Conservation (phyloP, 2,797 vertebrate genomes). For the Chlorospingus semifuscus region DNA sequence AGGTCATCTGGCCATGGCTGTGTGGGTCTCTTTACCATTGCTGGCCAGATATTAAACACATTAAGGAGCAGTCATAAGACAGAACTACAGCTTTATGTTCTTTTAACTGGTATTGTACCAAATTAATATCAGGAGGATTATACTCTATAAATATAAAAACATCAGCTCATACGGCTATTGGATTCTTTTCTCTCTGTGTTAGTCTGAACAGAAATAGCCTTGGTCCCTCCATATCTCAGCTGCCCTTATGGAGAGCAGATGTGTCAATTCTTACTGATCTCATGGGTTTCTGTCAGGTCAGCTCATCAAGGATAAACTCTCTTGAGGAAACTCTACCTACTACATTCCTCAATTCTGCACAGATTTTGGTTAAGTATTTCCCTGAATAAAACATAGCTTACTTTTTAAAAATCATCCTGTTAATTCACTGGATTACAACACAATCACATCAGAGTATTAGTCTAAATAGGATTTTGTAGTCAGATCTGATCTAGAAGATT, state of each 20-base stretch:
- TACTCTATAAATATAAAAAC: background rate
- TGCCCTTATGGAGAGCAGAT: background rate
- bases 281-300: background rate
- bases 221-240: background rate
- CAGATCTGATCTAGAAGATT: background rate
- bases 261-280: background rate
- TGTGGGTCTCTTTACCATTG: background rate
- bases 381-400: background rate
- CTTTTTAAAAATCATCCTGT: background rate
- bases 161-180: background rate
- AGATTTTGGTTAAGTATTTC: background rate
- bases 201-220: background rate
- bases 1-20: background rate
- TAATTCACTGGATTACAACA: slow-evolving; percentile 34
- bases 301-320: background rate
- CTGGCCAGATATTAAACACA: background rate
- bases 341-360: background rate
- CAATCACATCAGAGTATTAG: slow-evolving; percentile 19
- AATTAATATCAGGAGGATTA: background rate
- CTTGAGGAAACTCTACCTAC: background rate
- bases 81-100: background rate
- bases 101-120: background rate
- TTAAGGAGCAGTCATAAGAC: background rate
- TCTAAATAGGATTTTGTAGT: slow-evolving; percentile 24
- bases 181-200: background rate